Base-by-base conservation (phyloP, 2,113 vertebrate species). In the Natator depressus region DNA sequence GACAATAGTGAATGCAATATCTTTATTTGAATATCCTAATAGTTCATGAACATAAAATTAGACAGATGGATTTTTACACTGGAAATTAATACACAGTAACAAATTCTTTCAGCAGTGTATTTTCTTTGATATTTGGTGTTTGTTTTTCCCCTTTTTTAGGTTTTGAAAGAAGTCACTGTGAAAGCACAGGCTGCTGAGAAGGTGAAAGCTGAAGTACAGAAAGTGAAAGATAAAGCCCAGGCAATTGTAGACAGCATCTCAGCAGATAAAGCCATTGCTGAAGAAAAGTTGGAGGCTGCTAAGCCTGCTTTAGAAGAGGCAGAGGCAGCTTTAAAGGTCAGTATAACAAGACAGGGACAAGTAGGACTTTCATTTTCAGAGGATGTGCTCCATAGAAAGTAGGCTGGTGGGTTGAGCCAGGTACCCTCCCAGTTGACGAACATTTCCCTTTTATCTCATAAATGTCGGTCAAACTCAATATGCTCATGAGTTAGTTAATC, bases 211-310 rank as follows among this genome's bases (percentile, higher is more conserved):
- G 99, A 99, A 95, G 99, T 99, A 3, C 99, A 99, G 96, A 99
- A 99, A 95, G 99, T 99, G 83, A 99, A 99, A 96, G 99, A 99
- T 96, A 99, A 99, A 97, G 99, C 99, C 24, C 99, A 99, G 90
- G 98, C 98, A 82, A 99, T 99, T 38, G 99, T 99, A 20, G 99
- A 99, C 90, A 98, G 98, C 89, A 99, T 99, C 96, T 99, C 99
- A 4, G 98, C 98, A 47, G 99, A 99, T 94, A 99, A 99, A 97
- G 99, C 98, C 72, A 97, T 99, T 2, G 99, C 99, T 13, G 98
- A 99, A 95, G 98, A 99, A 97, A 99, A 99, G 85, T 94, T 99
- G 46, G 98, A 99, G 96, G 98, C 99, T 3, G 99, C 99, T 31
- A 98, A 97, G 25, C 99, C 99, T n/a, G 99, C 99, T 7, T 98